These are phyloP conservation scores for Brienomyrus longianalis DNA, from an alignment of 2,113 vertebrate species.

Conservation along the genomic window DNA sequence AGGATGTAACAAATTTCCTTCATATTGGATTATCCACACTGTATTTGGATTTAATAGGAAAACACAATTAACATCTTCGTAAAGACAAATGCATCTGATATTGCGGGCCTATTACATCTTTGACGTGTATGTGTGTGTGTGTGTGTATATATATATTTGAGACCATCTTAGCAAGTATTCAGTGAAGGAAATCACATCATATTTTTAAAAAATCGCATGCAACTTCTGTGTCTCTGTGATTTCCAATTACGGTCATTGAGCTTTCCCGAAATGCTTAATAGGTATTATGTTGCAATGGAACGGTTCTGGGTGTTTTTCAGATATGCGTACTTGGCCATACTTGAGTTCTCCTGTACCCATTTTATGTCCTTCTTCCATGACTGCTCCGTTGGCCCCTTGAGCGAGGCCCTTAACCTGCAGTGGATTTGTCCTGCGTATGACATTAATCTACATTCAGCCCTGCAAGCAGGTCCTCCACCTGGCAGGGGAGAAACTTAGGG, in stretches of 20 bases:
- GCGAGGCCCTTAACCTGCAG: no score
- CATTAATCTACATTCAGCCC: no score
- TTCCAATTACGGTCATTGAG: background rate
- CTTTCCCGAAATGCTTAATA: background rate
- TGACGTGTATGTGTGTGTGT: background rate
- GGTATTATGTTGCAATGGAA: background rate
- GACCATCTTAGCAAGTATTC: background rate
- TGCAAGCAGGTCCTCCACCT: no score
- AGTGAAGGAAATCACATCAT: background rate
- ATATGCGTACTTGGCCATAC: background rate
- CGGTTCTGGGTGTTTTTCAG: background rate
- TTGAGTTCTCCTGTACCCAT: background rate
- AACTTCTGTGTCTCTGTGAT: background rate
- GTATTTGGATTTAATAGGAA: background rate
- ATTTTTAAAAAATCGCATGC: background rate
- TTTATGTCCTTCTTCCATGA: no score
- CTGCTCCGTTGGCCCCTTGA: no score
- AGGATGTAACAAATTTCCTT: background rate
- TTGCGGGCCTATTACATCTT: no score
- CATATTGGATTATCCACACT: background rate
- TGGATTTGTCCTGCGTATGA: no score
- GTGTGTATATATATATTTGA: no score
- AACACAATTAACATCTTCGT: no score
- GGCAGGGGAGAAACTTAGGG: no score
- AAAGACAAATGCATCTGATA: background rate